Evolutionary conservation across 1,140 invertebrate species (phyloP).

Genomic region (Temnothorax longispinosus): DNA sequence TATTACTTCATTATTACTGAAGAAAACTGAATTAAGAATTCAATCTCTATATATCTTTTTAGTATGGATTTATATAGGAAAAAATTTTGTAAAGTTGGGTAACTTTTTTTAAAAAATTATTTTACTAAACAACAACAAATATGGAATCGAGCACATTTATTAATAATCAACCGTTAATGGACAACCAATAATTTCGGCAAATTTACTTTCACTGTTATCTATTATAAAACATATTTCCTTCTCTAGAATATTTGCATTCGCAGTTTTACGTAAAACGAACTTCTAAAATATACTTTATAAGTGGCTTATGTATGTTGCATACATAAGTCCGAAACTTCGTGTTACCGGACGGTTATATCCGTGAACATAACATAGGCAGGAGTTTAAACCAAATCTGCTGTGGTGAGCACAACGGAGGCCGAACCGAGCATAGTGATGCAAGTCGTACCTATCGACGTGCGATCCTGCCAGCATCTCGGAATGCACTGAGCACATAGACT

Average conservation of each 20-base stretch:
- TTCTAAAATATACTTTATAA: neutral
- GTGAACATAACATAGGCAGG: neutral
- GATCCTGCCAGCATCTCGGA: conserved; percentile 46
- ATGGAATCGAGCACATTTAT: neutral
- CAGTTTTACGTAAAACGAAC: neutral
- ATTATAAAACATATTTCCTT: neutral
- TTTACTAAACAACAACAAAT: neutral
- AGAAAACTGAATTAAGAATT: neutral
- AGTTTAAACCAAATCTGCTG: conserved; percentile 39
- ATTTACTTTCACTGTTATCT: neutral
- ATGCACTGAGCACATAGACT: conserved; percentile 62
- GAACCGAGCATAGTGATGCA: conserved; percentile 62
- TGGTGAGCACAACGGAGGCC: conserved; percentile 65
- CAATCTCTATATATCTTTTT: neutral
- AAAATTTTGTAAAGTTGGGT: neutral
- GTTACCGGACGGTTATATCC: neutral
- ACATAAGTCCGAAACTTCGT: neutral
- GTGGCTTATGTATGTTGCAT: neutral
- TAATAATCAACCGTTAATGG: neutral
- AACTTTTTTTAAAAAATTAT: neutral
- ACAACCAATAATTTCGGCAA: neutral
- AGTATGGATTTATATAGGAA: neutral
- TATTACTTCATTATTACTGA: neutral
- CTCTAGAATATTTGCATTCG: neutral
- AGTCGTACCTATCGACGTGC: conserved; percentile 13